A percentile compares a stretch with the other conserved stretches of the same genome.
Conservation (phyloP, 2,113 vertebrate genomes). For the Charina bottae region DNA sequence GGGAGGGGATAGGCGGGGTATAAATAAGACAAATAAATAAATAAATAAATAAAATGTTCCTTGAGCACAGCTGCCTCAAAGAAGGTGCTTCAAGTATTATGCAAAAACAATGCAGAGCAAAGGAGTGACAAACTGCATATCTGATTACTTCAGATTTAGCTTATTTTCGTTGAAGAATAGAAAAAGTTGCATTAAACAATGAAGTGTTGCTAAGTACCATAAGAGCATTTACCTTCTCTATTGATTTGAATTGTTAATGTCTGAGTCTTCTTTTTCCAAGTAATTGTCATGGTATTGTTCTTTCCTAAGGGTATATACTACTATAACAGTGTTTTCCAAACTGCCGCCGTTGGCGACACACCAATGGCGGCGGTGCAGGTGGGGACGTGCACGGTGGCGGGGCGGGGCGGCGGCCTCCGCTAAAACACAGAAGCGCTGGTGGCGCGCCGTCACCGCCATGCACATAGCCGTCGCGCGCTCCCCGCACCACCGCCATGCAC, state of each 20-base stretch:
- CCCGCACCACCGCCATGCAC: too few relatives aligned
- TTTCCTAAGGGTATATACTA: slow-evolving; percentile 58
- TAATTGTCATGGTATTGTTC: slow-evolving; percentile 2
- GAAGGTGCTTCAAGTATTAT: background rate
- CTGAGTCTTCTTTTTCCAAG: slow-evolving; percentile 43
- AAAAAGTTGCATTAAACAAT: background rate
- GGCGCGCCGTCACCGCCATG: too few relatives aligned
- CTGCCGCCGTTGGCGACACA: too few relatives aligned
- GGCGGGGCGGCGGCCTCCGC: too few relatives aligned
- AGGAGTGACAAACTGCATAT: slow-evolving; percentile 13
- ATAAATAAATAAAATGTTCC: too few relatives aligned
- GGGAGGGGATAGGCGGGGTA: too few relatives aligned
- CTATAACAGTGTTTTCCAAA: too few relatives aligned
- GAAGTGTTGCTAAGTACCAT: slow-evolving; percentile 36
- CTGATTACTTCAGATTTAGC: slow-evolving; percentile 18
- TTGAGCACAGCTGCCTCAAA: background rate
- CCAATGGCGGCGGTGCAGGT: too few relatives aligned
- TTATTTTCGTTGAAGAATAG: slow-evolving; percentile 23
- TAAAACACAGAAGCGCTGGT: too few relatives aligned
- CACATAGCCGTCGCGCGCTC: too few relatives aligned
- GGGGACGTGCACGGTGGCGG: too few relatives aligned
- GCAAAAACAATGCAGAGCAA: accelerated
- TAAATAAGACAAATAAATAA: too few relatives aligned
- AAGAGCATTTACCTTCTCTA: slow-evolving; percentile 16
- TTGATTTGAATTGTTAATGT: slow-evolving; percentile 42